Evolutionary conservation across 2,888 invertebrate genomes (phyloP).

Genomic region (Dynastes maya): DNA sequence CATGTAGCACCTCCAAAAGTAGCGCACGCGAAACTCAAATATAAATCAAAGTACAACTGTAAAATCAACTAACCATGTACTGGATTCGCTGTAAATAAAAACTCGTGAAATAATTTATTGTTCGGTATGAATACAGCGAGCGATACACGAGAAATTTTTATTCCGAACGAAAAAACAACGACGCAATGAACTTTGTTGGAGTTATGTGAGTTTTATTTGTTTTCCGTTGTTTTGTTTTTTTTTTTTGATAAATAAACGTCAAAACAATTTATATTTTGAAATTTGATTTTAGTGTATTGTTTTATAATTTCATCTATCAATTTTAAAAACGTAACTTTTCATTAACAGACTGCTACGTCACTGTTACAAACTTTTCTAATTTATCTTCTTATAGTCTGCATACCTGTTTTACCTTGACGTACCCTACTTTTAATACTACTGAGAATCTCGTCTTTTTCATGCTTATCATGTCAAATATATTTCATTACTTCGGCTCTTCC

Average conservation of each 20-base stretch:
- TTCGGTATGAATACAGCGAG: background rate
- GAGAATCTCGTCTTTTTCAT: too few relatives aligned
- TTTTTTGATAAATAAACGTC: background rate
- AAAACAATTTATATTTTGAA: conserved; percentile 9
- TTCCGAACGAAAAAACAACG: background rate
- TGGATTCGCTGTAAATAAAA: conserved; percentile 32
- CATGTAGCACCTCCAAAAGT: background rate
- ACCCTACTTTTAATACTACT: too few relatives aligned
- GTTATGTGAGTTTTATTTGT: background rate
- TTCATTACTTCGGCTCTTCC: too few relatives aligned
- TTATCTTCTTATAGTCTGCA: too few relatives aligned
- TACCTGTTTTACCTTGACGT: too few relatives aligned
- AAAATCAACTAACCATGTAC: conserved; percentile 42
- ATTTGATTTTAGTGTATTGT: background rate
- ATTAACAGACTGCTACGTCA: too few relatives aligned
- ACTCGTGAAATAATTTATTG: conserved; percentile 40
- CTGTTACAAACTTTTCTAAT: too few relatives aligned
- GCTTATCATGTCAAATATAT: too few relatives aligned
- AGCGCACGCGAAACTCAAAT: conserved; percentile 6
- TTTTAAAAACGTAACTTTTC: too few relatives aligned
- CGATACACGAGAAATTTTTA: background rate
- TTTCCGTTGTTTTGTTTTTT: background rate
- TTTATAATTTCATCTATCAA: background rate
- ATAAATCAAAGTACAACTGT: conserved; percentile 43
- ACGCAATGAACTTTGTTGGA: background rate